Percentiles rank a stretch among this genome's conserved stretches.
These are phyloP conservation scores for Dasypogon diadema DNA, from an alignment of 2,888 invertebrate species.

Conservation along the genomic window DNA sequence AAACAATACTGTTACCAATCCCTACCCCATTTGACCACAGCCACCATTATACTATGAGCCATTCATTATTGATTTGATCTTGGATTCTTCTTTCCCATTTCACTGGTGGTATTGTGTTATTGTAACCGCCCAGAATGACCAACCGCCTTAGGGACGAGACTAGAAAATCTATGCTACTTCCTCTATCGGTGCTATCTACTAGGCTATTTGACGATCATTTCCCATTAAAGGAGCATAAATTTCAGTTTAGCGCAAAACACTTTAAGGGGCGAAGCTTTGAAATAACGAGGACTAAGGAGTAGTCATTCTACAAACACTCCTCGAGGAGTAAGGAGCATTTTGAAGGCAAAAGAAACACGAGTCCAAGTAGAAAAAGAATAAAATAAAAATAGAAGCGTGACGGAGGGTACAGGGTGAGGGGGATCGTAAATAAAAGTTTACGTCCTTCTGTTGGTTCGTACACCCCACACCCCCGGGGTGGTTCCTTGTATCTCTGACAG, in stretches of 20 bases:
- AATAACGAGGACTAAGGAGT: constrained; percentile 19
- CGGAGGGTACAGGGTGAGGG: background rate
- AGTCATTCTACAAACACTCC: constrained; percentile 21
- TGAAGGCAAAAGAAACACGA: constrained; percentile 7
- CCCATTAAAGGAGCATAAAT: constrained; percentile 40
- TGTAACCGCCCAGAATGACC: background rate
- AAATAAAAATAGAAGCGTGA: constrained; percentile 1
- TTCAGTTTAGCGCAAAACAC: constrained; percentile 38
- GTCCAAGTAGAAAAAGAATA: background rate
- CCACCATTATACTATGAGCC: constrained; percentile 25
- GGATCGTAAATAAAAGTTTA: constrained; percentile 33
- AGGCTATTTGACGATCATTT: constrained; percentile 35
- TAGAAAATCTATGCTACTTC: constrained; percentile 21
- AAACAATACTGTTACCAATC: constrained; percentile 40
- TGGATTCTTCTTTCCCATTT: constrained; percentile 3
- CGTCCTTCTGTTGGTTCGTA: constrained; percentile 5
- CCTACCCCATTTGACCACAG: constrained; percentile 23
- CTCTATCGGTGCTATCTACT: constrained; percentile 21
- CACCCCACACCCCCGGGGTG: background rate
- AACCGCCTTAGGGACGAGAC: background rate
- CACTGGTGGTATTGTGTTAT: background rate
- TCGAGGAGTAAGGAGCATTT: background rate
- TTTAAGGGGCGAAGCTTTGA: constrained; percentile 19
- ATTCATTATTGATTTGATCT: constrained; percentile 42
- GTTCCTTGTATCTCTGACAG: constrained; percentile 5